Evolutionary conservation across 2,797 vertebrate genomes (phyloP).

Genomic region (Tapera naevia): DNA sequence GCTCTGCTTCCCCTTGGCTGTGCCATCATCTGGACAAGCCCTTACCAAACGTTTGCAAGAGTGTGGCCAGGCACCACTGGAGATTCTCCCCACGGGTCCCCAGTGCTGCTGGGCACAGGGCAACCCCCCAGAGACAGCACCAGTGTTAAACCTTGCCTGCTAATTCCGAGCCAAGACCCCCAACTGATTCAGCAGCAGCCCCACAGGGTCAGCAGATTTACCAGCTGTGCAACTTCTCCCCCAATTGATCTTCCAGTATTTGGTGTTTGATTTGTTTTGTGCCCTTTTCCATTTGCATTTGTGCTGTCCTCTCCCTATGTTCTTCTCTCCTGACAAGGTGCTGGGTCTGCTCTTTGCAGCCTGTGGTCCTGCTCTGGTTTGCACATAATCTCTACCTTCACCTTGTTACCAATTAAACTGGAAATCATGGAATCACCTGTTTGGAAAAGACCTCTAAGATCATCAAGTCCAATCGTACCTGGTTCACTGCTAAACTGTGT

Average conservation of each 20-base stretch:
- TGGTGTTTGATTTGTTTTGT: not conserved
- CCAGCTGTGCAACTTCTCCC: not conserved
- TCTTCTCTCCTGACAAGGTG: not conserved
- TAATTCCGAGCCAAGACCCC: not conserved
- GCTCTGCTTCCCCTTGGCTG: not conserved
- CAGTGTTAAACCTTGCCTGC: not conserved
- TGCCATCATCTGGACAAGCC: not conserved
- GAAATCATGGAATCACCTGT: no score
- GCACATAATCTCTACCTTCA: not conserved
- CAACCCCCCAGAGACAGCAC: not conserved
- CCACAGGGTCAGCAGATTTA: not conserved
- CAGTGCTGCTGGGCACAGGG: not conserved
- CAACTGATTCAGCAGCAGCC: not conserved
- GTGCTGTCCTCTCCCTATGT: not conserved
- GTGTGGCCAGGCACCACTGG: not conserved
- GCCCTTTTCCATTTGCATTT: not conserved
- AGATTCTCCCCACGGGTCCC: not conserved
- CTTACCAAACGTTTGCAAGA: not conserved
- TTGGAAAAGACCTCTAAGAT: no score
- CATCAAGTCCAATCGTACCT: no score
- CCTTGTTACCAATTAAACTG: not conserved
- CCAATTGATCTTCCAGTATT: not conserved
- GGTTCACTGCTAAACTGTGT: no score
- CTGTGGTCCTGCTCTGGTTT: fast-evolving
- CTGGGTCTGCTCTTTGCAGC: not conserved